phyloP scores from a whole-genome alignment of 2,888 invertebrate genomes.

The Napeogenes inachia region DNA sequence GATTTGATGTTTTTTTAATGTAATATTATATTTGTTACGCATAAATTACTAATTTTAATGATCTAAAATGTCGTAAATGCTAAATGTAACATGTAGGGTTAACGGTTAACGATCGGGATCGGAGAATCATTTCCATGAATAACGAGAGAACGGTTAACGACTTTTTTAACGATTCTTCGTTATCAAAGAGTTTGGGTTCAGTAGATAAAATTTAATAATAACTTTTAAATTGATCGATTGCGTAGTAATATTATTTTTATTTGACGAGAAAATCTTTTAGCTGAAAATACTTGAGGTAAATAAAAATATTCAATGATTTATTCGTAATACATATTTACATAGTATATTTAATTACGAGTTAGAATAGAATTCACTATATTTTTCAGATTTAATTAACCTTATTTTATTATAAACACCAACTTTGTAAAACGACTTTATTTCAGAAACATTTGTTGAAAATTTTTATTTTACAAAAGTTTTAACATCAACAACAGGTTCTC shows the following conservation, averaged over 20 bases:
- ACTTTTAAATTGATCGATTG: conserved; percentile 7
- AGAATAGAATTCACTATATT: too few relatives aligned
- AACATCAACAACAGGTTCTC: too few relatives aligned
- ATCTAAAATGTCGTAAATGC: background rate
- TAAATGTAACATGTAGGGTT: conserved; percentile 11
- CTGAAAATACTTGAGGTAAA: background rate
- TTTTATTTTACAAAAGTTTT: too few relatives aligned
- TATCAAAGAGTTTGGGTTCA: conserved; percentile 15
- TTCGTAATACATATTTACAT: too few relatives aligned
- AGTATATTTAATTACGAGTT: too few relatives aligned
- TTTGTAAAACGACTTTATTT: too few relatives aligned
- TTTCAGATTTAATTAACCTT: too few relatives aligned
- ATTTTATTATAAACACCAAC: too few relatives aligned
- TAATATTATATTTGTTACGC: background rate
- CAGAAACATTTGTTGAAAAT: too few relatives aligned
- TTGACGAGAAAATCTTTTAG: background rate
- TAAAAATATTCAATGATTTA: background rate
- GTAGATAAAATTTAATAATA: conserved; percentile 8
- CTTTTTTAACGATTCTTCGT: conserved; percentile 25
- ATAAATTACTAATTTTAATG: background rate
- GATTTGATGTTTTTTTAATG: background rate
- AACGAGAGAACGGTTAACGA: conserved; percentile 43
- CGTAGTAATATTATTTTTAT: background rate
- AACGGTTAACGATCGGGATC: conserved; percentile 33
- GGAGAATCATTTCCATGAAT: conserved; percentile 45